Percentiles rank a stretch among this genome's conserved stretches.
Conservation (phyloP, 2,888 invertebrate genomes). For the Melinopterus prodromus region DNA sequence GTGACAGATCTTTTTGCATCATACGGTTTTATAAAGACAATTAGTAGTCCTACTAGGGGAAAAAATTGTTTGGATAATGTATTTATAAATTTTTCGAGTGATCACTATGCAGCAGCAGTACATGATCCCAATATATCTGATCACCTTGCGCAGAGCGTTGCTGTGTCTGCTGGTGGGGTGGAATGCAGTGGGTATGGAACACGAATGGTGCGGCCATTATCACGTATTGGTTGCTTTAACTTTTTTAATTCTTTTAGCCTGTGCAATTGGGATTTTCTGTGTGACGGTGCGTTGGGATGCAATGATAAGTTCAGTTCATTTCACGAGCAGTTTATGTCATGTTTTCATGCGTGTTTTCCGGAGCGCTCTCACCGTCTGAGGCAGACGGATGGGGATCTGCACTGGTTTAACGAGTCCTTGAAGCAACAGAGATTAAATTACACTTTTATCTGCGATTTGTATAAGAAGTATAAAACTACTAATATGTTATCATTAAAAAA, state of each 20-base stretch:
- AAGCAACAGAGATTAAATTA: background rate
- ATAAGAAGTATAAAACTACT: no score
- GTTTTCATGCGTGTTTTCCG: background rate
- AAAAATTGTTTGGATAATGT: background rate
- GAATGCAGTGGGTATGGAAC: background rate
- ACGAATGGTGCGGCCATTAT: background rate
- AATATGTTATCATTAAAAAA: no score
- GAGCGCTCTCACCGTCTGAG: background rate
- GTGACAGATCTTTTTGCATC: background rate
- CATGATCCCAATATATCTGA: background rate
- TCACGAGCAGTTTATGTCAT: background rate
- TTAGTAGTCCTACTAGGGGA: background rate
- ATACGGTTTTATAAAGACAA: background rate
- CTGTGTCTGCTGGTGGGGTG: background rate
- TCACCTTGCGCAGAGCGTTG: background rate
- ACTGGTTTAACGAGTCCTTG: background rate
- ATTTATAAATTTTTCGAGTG: background rate
- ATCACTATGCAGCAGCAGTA: background rate
- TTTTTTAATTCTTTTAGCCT: background rate
- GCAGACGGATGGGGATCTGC: background rate
- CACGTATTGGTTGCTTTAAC: background rate
- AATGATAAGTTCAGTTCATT: background rate
- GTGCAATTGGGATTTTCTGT: background rate
- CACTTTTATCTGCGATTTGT: background rate
- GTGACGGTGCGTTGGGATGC: background rate